phyloP scores from a whole-genome alignment of 1,140 invertebrate species.

The Ylistrum balloti region DNA sequence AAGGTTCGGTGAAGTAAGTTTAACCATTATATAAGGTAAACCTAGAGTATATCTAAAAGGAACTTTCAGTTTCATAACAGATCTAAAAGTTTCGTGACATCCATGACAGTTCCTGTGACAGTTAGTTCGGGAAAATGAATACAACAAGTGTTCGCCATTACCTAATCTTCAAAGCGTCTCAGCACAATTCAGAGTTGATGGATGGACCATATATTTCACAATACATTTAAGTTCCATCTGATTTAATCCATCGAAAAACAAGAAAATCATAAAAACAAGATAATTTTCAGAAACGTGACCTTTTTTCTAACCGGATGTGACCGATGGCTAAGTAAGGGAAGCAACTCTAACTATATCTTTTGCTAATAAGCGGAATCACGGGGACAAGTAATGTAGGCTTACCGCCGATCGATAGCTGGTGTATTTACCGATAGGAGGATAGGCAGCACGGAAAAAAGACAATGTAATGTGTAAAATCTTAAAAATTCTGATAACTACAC shows the following conservation, averaged over 20 bases:
- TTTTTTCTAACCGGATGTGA: neutral
- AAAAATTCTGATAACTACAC: too few species aligned
- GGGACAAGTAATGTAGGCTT: too few species aligned
- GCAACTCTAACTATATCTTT: too few species aligned
- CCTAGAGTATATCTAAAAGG: neutral
- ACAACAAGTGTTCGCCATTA: conserved; percentile 9
- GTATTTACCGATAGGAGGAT: too few species aligned
- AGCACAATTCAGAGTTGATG: neutral
- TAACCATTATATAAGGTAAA: neutral
- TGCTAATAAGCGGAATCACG: too few species aligned
- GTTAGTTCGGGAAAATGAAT: too few species aligned
- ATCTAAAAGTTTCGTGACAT: neutral
- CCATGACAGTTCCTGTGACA: conserved; percentile 19
- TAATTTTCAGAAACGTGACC: conserved; percentile 5
- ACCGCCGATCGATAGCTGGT: too few species aligned
- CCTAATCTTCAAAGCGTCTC: neutral
- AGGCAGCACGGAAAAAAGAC: too few species aligned
- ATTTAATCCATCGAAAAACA: neutral
- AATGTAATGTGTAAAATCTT: too few species aligned
- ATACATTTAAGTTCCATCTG: neutral
- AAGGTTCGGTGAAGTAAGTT: neutral
- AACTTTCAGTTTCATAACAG: neutral
- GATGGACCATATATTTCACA: neutral
- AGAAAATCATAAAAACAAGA: neutral
- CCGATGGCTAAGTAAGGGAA: neutral